Conservation (phyloP, 2,888 invertebrate species). For the Conistra vaccinii region DNA sequence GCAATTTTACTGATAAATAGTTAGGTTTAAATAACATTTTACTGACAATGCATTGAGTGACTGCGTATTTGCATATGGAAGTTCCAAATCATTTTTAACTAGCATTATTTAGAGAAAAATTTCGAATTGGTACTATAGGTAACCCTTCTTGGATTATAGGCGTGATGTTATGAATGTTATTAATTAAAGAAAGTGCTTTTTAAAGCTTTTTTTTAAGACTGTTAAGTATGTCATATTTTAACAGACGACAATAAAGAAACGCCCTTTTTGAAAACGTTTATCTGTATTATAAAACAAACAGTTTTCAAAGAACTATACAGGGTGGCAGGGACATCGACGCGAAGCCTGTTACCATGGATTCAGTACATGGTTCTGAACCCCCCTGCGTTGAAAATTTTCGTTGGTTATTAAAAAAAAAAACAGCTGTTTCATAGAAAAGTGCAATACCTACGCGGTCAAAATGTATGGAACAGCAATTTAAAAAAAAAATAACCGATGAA, state of each 20-base stretch:
- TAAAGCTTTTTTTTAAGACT: background rate
- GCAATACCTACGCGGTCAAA: too few relatives aligned
- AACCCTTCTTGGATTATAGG: too few relatives aligned
- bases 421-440: too few relatives aligned
- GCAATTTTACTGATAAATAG: background rate
- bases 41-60: background rate
- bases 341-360: too few relatives aligned
- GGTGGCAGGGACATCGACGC: too few relatives aligned
- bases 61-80: background rate
- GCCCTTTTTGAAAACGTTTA: background rate
- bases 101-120: background rate
- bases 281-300: background rate
- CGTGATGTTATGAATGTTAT: background rate
- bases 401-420: too few relatives aligned
- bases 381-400: too few relatives aligned
- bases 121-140: too few relatives aligned
- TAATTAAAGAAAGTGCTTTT: background rate
- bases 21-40: background rate
- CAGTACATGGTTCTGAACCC: too few relatives aligned
- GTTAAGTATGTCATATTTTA: background rate
- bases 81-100: background rate
- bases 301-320: background rate
- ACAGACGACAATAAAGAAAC: background rate
- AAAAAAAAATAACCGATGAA: too few relatives aligned
- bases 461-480: too few relatives aligned